Evolutionary conservation across 2,888 invertebrate genomes (phyloP), one percentile per base, ranked within the genome.

Genomic region (Tinea pellionella): DNA sequence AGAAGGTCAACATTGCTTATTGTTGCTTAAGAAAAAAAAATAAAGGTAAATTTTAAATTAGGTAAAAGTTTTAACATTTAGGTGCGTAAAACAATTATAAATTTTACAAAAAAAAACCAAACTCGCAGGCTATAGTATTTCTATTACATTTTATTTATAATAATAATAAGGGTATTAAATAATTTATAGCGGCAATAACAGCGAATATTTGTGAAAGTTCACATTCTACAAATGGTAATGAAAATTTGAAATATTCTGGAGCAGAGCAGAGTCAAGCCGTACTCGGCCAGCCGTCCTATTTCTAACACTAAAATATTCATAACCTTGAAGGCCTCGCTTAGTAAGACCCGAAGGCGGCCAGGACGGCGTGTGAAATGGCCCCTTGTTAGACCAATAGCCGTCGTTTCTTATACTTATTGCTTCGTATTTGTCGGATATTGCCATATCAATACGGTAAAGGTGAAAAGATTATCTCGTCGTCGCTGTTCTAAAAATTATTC

Each of bases 221-320:
- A 53, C 53, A 53, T 30, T 30, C 24, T 32, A 11, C 16, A 57
- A 57, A 57, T n/a, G 66, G 62, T 68, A 67, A 71, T 71, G 68
- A 71, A 73, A 71, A 68, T 69, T 72, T 73, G 61, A 71, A 57
- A 57, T 57, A 32, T 57, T 57, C 30, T 30, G 24, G 32, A 55
- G 57, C 57, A 55, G 18, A 43, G 47, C 47, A 47, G 43, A 24
- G 18, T 41, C n/a, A 6, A 32, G 37, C n/a, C 55, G 18, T 57
- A 24, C 59, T 15, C 42, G 18, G 59, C 59, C 41, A 19, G 24
- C 24, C 55, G 69, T 67, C 77, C 75, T 75, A 76, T 78, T 78
- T 75, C 78, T 78, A 77, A 74, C 66, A 69, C 74, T 78, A 77
- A 78, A 80, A 77, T 77, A 80, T 80, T 78, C 78, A 80, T 71